phyloP scores from a whole-genome alignment of 2,113 vertebrate genomes.

The Sporophila hypoxantha region DNA sequence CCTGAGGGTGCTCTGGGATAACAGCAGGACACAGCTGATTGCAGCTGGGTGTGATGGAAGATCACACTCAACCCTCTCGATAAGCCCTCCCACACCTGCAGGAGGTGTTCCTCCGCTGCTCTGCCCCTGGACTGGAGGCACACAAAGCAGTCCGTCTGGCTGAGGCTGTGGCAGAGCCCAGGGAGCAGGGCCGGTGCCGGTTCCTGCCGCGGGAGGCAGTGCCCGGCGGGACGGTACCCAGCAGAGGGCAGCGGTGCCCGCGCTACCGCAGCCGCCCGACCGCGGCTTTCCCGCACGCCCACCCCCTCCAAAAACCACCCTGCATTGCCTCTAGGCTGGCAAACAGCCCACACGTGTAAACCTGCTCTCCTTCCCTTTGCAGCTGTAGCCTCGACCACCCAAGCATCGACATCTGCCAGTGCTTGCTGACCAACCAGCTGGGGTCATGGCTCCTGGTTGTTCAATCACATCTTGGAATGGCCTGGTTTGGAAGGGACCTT shows the following conservation, averaged over 20 bases:
- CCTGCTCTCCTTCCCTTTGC: not conserved
- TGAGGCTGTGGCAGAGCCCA: not conserved
- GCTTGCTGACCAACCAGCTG: not conserved
- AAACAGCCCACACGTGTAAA: not conserved
- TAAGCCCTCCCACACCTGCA: not conserved
- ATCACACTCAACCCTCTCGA: accelerated
- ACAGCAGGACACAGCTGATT: not conserved
- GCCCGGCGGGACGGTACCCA: not conserved
- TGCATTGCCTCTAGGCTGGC: not conserved
- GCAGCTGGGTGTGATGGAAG: not conserved
- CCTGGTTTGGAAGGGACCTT: not conserved
- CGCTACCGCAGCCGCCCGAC: not conserved
- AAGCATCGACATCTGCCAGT: not conserved
- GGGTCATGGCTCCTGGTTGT: not conserved
- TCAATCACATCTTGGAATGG: not conserved
- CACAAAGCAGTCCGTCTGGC: not conserved
- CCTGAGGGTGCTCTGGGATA: not conserved
- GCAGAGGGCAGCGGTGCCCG: not conserved
- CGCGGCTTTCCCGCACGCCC: not conserved
- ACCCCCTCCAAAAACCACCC: not conserved
- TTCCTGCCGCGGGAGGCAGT: not conserved
- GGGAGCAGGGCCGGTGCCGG: not conserved
- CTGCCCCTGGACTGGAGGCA: not conserved
- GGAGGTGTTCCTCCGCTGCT: not conserved
- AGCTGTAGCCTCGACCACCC: not conserved